phyloP scores from a whole-genome alignment of 2,113 vertebrate species.

The Microtus richardsoni region DNA sequence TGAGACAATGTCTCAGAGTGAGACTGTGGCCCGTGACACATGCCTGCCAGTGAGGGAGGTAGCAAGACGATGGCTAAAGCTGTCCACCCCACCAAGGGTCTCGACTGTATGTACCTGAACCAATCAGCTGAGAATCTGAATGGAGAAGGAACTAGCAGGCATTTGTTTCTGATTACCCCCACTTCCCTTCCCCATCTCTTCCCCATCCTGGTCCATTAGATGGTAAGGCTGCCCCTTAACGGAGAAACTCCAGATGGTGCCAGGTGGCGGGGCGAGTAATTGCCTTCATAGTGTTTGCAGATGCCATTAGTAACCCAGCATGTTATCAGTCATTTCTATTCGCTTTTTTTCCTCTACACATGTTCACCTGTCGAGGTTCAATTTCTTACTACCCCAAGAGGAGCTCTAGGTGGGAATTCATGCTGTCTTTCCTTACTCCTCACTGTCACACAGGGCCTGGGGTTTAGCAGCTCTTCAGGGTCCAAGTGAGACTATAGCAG shows the following conservation, averaged over 20 bases:
- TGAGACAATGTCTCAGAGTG: background rate
- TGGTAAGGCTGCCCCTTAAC: background rate
- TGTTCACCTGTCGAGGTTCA: background rate
- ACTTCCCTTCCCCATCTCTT: background rate
- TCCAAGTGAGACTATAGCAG: no score
- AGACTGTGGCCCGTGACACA: background rate
- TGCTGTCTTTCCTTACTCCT: background rate
- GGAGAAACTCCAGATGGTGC: background rate
- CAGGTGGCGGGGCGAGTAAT: background rate
- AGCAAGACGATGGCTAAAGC: background rate
- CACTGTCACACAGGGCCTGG: background rate
- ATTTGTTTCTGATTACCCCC: background rate
- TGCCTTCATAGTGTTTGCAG: background rate
- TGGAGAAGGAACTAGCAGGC: background rate
- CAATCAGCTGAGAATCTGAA: background rate
- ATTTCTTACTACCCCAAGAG: background rate
- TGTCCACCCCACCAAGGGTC: background rate
- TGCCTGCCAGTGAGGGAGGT: fast-evolving
- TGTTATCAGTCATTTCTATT: background rate
- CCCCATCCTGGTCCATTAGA: background rate
- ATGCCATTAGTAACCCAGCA: background rate
- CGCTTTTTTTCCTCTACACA: background rate
- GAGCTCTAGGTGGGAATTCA: background rate
- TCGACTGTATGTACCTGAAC: background rate
- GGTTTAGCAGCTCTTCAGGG: background rate